Conservation (phyloP, 2,113 vertebrate species). For the Cephalophus harveyi region DNA sequence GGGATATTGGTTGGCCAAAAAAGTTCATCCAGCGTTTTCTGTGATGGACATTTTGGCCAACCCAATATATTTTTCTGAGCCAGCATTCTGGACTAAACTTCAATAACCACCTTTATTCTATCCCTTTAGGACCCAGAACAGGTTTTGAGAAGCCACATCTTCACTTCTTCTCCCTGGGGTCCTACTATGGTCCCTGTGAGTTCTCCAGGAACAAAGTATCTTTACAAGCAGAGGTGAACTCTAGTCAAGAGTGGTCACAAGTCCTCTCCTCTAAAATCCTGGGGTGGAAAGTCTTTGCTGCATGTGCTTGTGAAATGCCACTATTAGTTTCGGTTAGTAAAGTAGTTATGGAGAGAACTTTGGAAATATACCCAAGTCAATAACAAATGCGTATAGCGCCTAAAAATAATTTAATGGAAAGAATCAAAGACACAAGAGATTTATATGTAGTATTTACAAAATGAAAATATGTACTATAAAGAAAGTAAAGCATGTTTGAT, state of each 20-base stretch:
- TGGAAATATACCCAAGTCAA: not conserved
- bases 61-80: not conserved
- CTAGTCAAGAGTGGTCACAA: not conserved
- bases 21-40: rapidly evolving
- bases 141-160: not conserved
- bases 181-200: rapidly evolving
- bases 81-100: rapidly evolving
- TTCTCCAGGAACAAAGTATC: not conserved
- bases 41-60: not conserved
- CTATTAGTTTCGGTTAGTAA: not conserved
- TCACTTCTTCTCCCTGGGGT: not conserved
- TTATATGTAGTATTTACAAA: not conserved
- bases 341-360: not conserved
- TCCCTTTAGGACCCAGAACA: not conserved
- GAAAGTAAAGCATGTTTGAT: not conserved
- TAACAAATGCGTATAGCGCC: not conserved
- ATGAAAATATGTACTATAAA: not conserved
- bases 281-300: not conserved
- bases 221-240: not conserved
- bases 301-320: not conserved
- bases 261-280: not conserved
- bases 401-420: not conserved
- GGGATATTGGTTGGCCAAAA: not conserved
- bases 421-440: not conserved
- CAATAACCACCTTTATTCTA: not conserved